Percentiles rank a stretch among this genome's conserved stretches.
These are phyloP conservation scores for Scaeva pyrastri DNA, from an alignment of 2,888 invertebrate species.

Conservation along the genomic window DNA sequence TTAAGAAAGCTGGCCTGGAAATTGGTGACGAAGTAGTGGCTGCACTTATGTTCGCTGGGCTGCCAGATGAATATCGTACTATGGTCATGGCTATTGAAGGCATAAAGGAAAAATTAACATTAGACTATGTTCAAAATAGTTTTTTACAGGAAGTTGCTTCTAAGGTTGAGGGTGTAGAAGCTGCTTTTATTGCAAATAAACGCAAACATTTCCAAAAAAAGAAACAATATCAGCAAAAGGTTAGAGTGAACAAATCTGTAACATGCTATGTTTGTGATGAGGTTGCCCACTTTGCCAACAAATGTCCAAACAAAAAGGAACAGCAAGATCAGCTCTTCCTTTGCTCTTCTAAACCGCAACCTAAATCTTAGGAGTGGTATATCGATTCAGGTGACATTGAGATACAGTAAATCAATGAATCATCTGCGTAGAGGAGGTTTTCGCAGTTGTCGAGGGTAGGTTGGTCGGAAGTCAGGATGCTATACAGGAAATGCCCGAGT, in stretches of 20 bases:
- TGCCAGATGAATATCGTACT: conserved; percentile 4
- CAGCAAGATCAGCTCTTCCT: not conserved
- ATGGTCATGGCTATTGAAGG: conserved; percentile 6
- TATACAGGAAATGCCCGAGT: too few relatives aligned
- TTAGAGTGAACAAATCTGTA: not conserved
- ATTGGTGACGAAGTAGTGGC: conserved; percentile 6
- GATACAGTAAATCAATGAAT: too few relatives aligned
- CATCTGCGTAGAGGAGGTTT: too few relatives aligned
- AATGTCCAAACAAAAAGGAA: not conserved
- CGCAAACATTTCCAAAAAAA: not conserved
- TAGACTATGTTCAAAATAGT: not conserved
- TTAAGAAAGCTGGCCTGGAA: conserved; percentile 4
- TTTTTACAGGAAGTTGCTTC: not conserved
- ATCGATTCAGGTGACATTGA: not conserved
- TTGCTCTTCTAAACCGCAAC: not conserved
- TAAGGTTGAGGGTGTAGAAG: not conserved
- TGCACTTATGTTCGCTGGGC: conserved; percentile 1
- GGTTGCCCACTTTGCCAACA: too few relatives aligned
- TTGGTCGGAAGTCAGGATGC: too few relatives aligned
- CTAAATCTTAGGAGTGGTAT: not conserved
- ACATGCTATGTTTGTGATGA: not conserved
- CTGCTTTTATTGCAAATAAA: not conserved
- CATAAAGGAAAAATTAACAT: not conserved
- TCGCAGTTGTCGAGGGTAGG: too few relatives aligned
- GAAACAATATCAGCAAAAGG: not conserved